Evolutionary conservation across 2,888 invertebrate genomes (phyloP).

Genomic region (Dynastes grantii): DNA sequence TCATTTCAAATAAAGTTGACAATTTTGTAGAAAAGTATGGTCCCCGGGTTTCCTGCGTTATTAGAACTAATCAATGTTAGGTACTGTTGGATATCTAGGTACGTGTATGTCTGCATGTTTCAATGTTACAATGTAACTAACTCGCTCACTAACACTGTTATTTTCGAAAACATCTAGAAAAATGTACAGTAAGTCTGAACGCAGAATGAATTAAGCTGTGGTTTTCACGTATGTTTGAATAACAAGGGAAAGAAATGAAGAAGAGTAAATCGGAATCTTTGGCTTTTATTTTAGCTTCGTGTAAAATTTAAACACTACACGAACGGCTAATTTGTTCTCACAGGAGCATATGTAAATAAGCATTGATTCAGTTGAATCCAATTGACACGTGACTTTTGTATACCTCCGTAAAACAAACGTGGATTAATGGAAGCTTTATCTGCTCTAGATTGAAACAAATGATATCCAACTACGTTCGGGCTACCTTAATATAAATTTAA

Average conservation of each 20-base stretch:
- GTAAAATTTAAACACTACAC: constrained; percentile 47
- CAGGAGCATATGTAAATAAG: constrained; percentile 50
- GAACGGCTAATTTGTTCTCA: constrained; percentile 52
- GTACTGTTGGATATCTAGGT: too few relatives aligned
- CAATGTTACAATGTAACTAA: too few relatives aligned
- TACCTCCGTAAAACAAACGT: constrained; percentile 53
- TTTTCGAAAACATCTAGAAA: too few relatives aligned
- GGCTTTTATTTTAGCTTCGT: not conserved
- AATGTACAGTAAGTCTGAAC: too few relatives aligned
- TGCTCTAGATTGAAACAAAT: constrained; percentile 54
- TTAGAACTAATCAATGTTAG: too few relatives aligned
- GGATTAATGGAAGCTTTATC: constrained; percentile 54
- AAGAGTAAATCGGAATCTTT: not conserved
- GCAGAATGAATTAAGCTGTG: too few relatives aligned
- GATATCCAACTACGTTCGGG: constrained; percentile 51
- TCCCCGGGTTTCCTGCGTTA: too few relatives aligned
- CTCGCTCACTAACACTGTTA: too few relatives aligned
- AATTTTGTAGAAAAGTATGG: too few relatives aligned
- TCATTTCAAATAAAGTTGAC: too few relatives aligned
- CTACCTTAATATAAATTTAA: constrained; percentile 57
- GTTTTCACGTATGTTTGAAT: not conserved
- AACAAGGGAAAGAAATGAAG: too few relatives aligned
- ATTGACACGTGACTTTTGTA: constrained; percentile 54
- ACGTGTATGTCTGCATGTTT: too few relatives aligned
- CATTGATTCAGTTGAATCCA: constrained; percentile 48